Evolutionary conservation across 2,888 invertebrate genomes (phyloP), one percentile per base, ranked within the genome.

Genomic region (Phorcus lineatus): DNA sequence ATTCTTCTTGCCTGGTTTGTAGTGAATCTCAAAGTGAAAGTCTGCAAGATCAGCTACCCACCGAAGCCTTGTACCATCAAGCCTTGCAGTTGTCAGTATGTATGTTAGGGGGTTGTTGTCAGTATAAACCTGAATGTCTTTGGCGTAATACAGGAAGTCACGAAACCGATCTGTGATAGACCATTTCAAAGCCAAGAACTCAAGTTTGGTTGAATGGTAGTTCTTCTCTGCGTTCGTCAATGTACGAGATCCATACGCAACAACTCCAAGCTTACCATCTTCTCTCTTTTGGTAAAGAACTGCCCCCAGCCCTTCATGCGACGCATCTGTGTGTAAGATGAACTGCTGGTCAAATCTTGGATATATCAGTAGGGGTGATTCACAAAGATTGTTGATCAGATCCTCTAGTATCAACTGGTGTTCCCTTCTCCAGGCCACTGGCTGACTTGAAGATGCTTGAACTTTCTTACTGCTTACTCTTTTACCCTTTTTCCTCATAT

Each of bases 101-200:
- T 36, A 36, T 36, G 36, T 36, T 7, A 36, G 36, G 36, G 36
- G 36, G 36, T 36, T 4, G 36, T 36, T 36, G 7, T 36, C 36
- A 2, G 36, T 36, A 36, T 36, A 36, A 2, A 36, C 36, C 36
- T 36, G 4, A 2, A 36, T 7, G 4, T 36, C 52, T 16, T 7
- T 80, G 0, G 83, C 54, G 62, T 85, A 85, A 53, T 83, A 85
- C 0, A 86, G 74, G 31, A 83, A 86, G 67, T 85, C 84, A 22
- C 83, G 47, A 57, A 86, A 86, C 0, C 83, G 70, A 0, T 86
- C 85, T 9, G 80, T 77, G 0, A 85, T 74, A 6, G 83, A 79
- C 86, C 83, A 84, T 74, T 83, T 81, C 0, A 86, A 24, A 7
- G 83, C 83, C 16, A 84, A 53, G 40, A 85, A 81, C 47, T 81